A percentile compares a stretch with the other conserved stretches of the same genome.
Conservation (phyloP, 2,797 vertebrate genomes). For the Danio choprae region DNA sequence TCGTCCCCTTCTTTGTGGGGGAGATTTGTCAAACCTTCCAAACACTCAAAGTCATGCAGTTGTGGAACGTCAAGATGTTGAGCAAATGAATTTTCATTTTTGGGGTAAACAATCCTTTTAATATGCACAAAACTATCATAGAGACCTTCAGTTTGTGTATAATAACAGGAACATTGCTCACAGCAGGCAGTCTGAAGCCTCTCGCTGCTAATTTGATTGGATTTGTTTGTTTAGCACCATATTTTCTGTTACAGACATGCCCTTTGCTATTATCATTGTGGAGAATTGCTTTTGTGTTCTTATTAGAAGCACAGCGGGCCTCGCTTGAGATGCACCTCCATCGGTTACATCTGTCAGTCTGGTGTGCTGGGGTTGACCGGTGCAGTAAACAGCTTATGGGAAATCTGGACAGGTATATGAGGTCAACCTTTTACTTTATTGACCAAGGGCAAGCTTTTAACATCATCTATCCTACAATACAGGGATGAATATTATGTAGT, state of each 20-base stretch:
- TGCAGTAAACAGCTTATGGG: conserved; percentile 27
- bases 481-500: neutral
- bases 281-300: conserved; percentile 47
- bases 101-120: neutral
- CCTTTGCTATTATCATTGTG: conserved; percentile 48
- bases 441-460: conserved; percentile 7
- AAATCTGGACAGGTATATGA: conserved; percentile 32
- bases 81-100: conserved; percentile 15
- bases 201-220: conserved; percentile 32
- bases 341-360: conserved; percentile 55
- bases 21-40: neutral
- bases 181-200: conserved; percentile 10
- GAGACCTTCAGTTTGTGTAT: conserved; percentile 28
- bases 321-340: conserved; percentile 35
- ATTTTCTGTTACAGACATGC: conserved; percentile 9
- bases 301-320: conserved; percentile 51
- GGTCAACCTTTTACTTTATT: conserved; percentile 1
- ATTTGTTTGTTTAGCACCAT: conserved; percentile 36
- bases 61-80: neutral
- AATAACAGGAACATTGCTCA: conserved; percentile 17
- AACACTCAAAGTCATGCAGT: neutral
- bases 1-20: no score
- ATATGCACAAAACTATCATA: conserved; percentile 1
- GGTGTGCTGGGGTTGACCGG: conserved; percentile 23
- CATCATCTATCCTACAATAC: neutral